Conservation (phyloP, 2,888 invertebrate species). For the Andricus quercusramuli region DNA sequence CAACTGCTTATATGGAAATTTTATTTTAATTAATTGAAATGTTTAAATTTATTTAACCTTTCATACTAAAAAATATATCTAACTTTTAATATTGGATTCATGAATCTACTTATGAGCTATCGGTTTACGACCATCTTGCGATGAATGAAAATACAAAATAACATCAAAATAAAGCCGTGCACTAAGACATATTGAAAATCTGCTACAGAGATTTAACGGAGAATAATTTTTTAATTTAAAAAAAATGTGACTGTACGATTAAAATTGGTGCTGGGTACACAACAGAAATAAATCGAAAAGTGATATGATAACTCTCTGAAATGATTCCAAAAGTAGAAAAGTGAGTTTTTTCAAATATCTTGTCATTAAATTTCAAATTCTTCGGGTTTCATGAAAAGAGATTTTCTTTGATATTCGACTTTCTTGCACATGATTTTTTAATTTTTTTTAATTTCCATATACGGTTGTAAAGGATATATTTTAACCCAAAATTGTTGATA, state of each 20-base stretch:
- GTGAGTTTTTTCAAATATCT: not conserved
- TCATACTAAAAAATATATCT: not conserved
- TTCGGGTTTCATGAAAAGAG: not conserved
- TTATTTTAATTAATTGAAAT: not conserved
- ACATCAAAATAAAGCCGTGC: slow-evolving; percentile 41
- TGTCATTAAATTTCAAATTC: not conserved
- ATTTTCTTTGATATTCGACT: slow-evolving; percentile 37
- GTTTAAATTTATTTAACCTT: not conserved
- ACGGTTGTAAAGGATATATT: not conserved
- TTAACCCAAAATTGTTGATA: too few relatives aligned
- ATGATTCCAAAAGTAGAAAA: not conserved
- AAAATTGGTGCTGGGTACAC: slow-evolving; percentile 36
- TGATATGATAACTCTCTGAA: slow-evolving; percentile 16
- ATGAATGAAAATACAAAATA: slow-evolving; percentile 47
- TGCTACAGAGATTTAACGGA: slow-evolving; percentile 9
- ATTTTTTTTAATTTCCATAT: not conserved
- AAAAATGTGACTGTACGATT: slow-evolving; percentile 30
- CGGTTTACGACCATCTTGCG: not conserved
- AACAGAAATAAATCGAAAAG: slow-evolving; percentile 49
- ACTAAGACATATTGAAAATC: slow-evolving; percentile 9
- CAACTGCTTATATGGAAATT: too few relatives aligned
- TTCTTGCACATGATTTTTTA: not conserved
- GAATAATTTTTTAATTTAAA: not conserved
- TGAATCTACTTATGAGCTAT: not conserved
- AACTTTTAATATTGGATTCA: not conserved